phyloP scores from a whole-genome alignment of 2,888 invertebrate species.

The Koerneria pararmatus region DNA sequence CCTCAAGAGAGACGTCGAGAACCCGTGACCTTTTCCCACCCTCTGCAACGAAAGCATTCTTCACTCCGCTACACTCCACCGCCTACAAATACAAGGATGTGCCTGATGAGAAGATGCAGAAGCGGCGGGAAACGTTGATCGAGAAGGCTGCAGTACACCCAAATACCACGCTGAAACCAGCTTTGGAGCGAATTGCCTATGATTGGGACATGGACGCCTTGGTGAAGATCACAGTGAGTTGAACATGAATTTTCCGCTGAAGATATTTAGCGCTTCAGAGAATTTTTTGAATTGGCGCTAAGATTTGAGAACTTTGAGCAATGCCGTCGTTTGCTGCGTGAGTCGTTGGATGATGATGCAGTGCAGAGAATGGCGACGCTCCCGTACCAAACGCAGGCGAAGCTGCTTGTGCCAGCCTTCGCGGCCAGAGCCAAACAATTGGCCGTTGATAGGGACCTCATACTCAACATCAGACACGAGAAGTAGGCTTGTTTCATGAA shows the following conservation, averaged over 20 bases:
- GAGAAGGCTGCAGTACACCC: constrained; percentile 16
- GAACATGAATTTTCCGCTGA: too few relatives aligned
- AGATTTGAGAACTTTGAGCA: constrained; percentile 12
- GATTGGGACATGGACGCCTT: too few relatives aligned
- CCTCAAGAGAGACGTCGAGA: too few relatives aligned
- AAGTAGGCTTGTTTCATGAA: too few relatives aligned
- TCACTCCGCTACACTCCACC: too few relatives aligned
- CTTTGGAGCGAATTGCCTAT: too few relatives aligned
- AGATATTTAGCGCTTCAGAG: too few relatives aligned
- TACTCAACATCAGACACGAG: constrained; percentile 18
- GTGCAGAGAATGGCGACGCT: constrained; percentile 7
- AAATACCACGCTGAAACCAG: too few relatives aligned
- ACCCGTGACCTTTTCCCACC: background rate
- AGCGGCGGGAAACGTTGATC: background rate
- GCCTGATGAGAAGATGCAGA: background rate
- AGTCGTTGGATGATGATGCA: constrained; percentile 13
- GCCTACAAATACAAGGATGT: too few relatives aligned
- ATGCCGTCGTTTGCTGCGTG: constrained; percentile 14
- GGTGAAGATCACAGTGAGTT: too few relatives aligned
- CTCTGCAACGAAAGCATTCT: background rate
- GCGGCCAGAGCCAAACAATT: constrained; percentile 8
- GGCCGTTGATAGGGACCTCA: background rate
- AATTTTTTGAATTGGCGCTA: too few relatives aligned
- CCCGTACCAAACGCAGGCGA: background rate
- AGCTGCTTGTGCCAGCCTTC: constrained; percentile 7